These are phyloP conservation scores for Ceratina japonica DNA, from an alignment of 1,140 invertebrate species.

Conservation along the genomic window DNA sequence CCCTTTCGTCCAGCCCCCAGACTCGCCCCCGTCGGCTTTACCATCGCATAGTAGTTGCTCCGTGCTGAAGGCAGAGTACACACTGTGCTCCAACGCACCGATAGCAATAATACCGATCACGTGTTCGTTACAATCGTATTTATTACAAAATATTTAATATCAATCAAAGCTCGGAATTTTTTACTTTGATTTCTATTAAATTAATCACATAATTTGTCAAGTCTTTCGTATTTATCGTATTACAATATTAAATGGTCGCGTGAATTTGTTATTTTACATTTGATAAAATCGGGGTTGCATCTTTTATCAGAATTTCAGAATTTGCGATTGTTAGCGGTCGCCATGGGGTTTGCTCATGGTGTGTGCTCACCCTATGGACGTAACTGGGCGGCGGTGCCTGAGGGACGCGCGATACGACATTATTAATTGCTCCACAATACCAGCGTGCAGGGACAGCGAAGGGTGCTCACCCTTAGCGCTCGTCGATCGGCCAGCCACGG, in stretches of 20 bases:
- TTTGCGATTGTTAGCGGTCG: neutral
- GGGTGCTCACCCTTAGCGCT: constrained; percentile 60
- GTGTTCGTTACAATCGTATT: no score
- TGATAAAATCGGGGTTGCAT: no score
- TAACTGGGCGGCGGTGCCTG: constrained; percentile 42
- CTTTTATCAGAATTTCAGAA: no score
- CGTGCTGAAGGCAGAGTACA: constrained; percentile 16
- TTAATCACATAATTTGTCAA: no score
- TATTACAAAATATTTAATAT: no score
- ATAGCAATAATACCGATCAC: no score
- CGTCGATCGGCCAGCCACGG: constrained; percentile 61
- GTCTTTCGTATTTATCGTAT: no score
- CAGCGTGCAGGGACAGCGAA: constrained; percentile 57
- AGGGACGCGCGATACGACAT: constrained; percentile 73
- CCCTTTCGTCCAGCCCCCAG: constrained; percentile 50
- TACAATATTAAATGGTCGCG: no score
- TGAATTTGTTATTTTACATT: no score
- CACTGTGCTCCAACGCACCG: neutral
- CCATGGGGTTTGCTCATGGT: neutral
- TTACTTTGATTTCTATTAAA: no score
- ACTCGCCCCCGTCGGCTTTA: constrained; percentile 12
- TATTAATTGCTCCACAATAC: constrained; percentile 76
- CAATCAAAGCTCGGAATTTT: no score
- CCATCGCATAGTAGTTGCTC: constrained; percentile 27
- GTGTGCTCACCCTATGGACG: constrained; percentile 30